Percentiles rank a stretch among this genome's conserved stretches.
Evolutionary conservation across 2,113 vertebrate species (phyloP).

Genomic region (Vulpes lagopus): DNA sequence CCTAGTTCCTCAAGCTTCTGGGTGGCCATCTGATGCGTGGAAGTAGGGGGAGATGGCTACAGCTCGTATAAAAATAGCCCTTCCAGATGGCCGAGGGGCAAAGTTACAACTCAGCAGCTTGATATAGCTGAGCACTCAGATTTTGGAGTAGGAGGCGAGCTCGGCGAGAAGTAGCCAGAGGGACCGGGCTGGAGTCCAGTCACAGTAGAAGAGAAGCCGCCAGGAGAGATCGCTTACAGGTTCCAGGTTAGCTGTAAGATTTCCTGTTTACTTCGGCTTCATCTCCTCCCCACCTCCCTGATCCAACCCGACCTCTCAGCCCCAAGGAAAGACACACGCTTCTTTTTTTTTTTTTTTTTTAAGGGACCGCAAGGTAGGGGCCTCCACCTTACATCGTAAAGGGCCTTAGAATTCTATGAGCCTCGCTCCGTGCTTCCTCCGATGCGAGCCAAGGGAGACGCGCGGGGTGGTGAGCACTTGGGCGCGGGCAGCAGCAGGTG

Average conservation of each 20-base stretch:
- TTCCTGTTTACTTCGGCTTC: slow-evolving; percentile 72
- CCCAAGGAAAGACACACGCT: background rate
- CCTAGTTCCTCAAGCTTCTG: slow-evolving; percentile 77
- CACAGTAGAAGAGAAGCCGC: slow-evolving; percentile 67
- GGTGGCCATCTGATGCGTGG: slow-evolving; percentile 73
- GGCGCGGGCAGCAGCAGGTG: no score
- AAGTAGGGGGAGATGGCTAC: slow-evolving; percentile 71
- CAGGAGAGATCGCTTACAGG: slow-evolving; percentile 66
- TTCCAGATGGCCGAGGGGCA: slow-evolving; percentile 77
- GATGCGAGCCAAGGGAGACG: background rate
- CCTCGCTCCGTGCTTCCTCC: background rate
- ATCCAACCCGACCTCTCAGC: slow-evolving; percentile 38
- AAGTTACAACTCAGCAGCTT: slow-evolving; percentile 76
- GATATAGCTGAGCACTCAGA: slow-evolving; percentile 69
- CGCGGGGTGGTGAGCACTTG: background rate
- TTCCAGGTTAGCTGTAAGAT: slow-evolving; percentile 67
- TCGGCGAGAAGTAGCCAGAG: slow-evolving; percentile 71
- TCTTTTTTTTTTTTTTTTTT: background rate
- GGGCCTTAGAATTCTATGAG: background rate
- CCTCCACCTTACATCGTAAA: background rate
- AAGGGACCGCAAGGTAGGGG: background rate
- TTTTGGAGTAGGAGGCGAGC: slow-evolving; percentile 71
- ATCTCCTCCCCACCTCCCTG: background rate
- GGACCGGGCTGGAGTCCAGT: slow-evolving; percentile 69
- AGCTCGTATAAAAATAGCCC: slow-evolving; percentile 81